Base-by-base conservation (phyloP, 2,113 vertebrate species). In the Cichladusa arquata region DNA sequence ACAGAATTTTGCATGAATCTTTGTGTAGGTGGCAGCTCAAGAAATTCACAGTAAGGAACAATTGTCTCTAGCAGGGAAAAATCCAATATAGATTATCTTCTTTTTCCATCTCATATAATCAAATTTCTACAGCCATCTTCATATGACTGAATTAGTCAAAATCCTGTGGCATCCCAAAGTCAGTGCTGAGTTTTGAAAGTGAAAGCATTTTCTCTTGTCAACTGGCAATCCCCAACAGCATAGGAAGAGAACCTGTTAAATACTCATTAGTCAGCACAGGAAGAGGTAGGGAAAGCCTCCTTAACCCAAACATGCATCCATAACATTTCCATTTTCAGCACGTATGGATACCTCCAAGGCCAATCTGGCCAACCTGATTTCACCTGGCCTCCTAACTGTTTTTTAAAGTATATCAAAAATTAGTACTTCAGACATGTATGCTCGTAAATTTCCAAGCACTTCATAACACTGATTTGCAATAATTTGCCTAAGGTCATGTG, bases 1-100 rank as follows among this genome's bases (percentile, higher is more conserved):
- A 93, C 93, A 96, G 88, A 94, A 93, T 95, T 94, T 82, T 89
- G 81, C 86, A 93, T 82, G 86, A 95, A 80, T 96, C 83, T 93
- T 85, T 38, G 95, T n/a, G 93, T 94, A 96, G 96, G 96, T 92
- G 96, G 92, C 79, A 96, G 77, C 92, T 96, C 91, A 87, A 96
- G 88, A 97, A 96, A 96, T 83, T 93, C 90, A 67, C 85, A 95
- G 88, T 78, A 57, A 92, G 86, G 61, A 96, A 92, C 88, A 90
- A 96, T 66, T 90, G 88, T 91, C 79, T 94, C 81, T 31, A 92
- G 92, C 85, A 93, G 86, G 38, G 90, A 90, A 93, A 94, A 93
- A 93, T 71, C 60, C 44, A 88, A 80, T 72, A 66, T 51, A 74
- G 56, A 88, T 58, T 48, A 89, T 86, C 81, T 57, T 65, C 11